Evolutionary conservation across 2,797 vertebrate species (phyloP), one percentile per base, ranked within the genome.

Genomic region (Diceros bicornis): DNA sequence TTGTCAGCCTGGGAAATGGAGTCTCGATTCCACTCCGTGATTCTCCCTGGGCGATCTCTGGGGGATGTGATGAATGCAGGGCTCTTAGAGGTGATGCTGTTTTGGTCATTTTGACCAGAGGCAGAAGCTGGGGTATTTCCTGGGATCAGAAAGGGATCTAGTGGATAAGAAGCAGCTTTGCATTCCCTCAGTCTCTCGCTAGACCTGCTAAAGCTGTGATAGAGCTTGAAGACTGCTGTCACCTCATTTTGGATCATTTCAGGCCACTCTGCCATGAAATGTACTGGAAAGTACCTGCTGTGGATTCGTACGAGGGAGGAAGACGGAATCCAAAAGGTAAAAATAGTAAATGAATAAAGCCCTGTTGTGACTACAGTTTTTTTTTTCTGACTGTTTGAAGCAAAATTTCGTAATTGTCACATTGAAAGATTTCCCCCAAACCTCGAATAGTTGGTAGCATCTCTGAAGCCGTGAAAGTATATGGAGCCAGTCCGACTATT

Each of bases 151-250:
- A n/a, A n/a, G 18, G 25, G 62, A 5, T 23, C 6, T 34, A 32
- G 44, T 2, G 21, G 27, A 10, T 41, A 11, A 23, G 62, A 25
- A 55, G 82, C 23, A 2, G 37, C 44, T 34, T 12, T 1, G 1
- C 3, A 0, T 10, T 4, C 34, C 20, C 27, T 75, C 0, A 0
- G 2, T 52, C 57, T 59, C 37, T 17, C 2, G 0, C n/a, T 8
- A 29, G 20, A 14, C 32, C 47, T 83, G 62, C n/a, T 29, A 2
- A 1, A 2, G 55, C 0, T 3, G 21, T 10, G 69, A 6, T 0
- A 0, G 89, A 13, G 62, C 6, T 27, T 1, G 9, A 55, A 55
- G 29, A 6, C 1, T 3, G 0, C 4, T 0, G 2, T 71, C 6
- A 14, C n/a, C 14, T 17, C 55, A 4, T 8, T 23, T 4, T 1